Evolutionary conservation across 2,113 vertebrate species (phyloP), one percentile per base, ranked within the genome.

Genomic region (Alethe castanea): DNA sequence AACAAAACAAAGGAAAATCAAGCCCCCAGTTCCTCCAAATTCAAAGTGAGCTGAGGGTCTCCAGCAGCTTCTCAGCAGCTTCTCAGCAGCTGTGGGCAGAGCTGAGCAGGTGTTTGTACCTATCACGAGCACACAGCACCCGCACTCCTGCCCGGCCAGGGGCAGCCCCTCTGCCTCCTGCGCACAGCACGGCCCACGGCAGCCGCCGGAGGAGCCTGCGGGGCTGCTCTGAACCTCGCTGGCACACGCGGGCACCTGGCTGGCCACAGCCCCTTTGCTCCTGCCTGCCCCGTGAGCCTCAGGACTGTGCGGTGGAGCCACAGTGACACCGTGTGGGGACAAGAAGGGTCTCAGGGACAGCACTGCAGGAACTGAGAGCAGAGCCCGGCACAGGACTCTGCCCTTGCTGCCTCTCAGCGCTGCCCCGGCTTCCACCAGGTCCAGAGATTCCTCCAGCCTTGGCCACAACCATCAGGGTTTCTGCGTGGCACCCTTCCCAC

Each of bases 311-410:
- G 11, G 53, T 4, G 16, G 53, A 38, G 26, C 52, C 91, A 92
- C 91, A 80, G 17, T 85, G 91, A 89, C 86, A 93, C 91, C 86
- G 4, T 80, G 86, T 62, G 86, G 80, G 18, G 53, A 89, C 14
- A 5, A 52, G 54, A 67, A 62, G 42, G 24, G 10, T 24, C 18
- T 56, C 36, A 23, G 73, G 17, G 14, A 24, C 73, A 24, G 60
- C 60, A 17, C 28, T 3, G 14, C 28, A 33, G 61, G 54, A 45
- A 40, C n/a, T 9, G 54, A 57, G 48, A 62, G 60, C 61, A 57
- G 33, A 45, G 48, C 28, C 33, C 3, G 1, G 11, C 42, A 31
- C 54, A 18, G 54, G 3, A 33, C 35, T 65, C 15, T 19, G 29
- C 15, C 45, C 65, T 6, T 24, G 71, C 71, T n/a, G 52, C 57